These are phyloP conservation scores for Myripristis murdjan DNA, from an alignment of 2,797 vertebrate species.

Conservation along the genomic window DNA sequence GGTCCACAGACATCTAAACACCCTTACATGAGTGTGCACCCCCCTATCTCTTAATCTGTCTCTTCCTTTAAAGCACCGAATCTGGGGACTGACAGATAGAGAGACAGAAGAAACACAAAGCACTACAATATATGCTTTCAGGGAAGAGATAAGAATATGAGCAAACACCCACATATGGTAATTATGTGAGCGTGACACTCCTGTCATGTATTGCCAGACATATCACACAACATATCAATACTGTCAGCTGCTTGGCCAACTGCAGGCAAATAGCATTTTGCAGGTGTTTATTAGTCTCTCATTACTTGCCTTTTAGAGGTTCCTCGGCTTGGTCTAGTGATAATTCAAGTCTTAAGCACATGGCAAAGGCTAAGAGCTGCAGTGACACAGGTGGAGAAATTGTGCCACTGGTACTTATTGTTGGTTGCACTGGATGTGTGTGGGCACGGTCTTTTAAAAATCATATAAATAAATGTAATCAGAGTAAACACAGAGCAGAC, in stretches of 20 bases:
- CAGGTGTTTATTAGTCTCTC: slow-evolving; percentile 52
- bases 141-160: slow-evolving; percentile 57
- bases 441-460: too few relatives aligned
- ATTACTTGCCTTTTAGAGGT: slow-evolving; percentile 43
- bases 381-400: too few relatives aligned
- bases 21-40: background rate
- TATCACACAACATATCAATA: slow-evolving; percentile 51
- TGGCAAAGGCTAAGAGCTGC: slow-evolving; percentile 42
- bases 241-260: slow-evolving; percentile 66
- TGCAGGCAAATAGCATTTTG: slow-evolving; percentile 62
- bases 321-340: slow-evolving; percentile 44
- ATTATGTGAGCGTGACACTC: slow-evolving; percentile 64
- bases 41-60: background rate
- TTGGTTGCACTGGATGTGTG: background rate
- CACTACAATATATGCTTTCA: slow-evolving; percentile 27
- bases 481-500: background rate
- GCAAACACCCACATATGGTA: slow-evolving; percentile 66
- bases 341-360: slow-evolving; percentile 41
- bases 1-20: background rate
- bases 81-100: slow-evolving; percentile 20
- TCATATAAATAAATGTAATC: slow-evolving; percentile 1
- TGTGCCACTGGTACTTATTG: background rate
- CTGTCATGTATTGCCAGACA: slow-evolving; percentile 56
- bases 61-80: background rate
- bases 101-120: slow-evolving; percentile 15